Conservation (phyloP, 2,888 invertebrate species). For the Lypha dubia region DNA sequence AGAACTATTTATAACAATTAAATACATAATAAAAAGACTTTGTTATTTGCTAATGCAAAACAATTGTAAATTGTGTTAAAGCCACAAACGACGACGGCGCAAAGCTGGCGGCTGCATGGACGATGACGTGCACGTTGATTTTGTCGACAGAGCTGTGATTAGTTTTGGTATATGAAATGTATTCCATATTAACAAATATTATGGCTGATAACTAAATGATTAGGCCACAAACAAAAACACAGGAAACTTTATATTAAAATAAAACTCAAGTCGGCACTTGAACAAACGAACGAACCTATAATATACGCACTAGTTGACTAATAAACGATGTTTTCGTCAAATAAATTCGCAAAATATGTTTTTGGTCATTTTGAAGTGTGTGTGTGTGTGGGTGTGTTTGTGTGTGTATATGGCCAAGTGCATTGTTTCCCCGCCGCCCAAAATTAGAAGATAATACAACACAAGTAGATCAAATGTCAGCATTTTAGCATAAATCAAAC, state of each 20-base stretch:
- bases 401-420: too few species aligned
- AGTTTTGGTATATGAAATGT: not conserved
- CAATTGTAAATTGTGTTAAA: not conserved
- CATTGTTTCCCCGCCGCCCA: not conserved
- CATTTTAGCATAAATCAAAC: not conserved
- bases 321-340: not conserved
- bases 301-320: not conserved
- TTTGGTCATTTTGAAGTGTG: not conserved
- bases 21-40: not conserved
- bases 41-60: not conserved
- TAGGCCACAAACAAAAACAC: conserved; percentile 12
- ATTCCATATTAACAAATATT: conserved; percentile 40
- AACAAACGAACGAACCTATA: conserved; percentile 2
- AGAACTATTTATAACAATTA: not conserved
- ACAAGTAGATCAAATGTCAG: not conserved
- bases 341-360: not conserved
- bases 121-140: conserved; percentile 8
- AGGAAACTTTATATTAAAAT: conserved; percentile 19
- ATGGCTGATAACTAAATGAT: conserved; percentile 43
- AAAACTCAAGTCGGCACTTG: conserved; percentile 57
- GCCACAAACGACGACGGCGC: not conserved
- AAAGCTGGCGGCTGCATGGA: not conserved
- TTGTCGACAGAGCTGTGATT: not conserved
- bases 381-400: too few species aligned
- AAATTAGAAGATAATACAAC: not conserved